A percentile compares a stretch with the other conserved stretches of the same genome.
phyloP scores from a whole-genome alignment of 2,888 invertebrate species.

The Cataglyphis cursor region DNA sequence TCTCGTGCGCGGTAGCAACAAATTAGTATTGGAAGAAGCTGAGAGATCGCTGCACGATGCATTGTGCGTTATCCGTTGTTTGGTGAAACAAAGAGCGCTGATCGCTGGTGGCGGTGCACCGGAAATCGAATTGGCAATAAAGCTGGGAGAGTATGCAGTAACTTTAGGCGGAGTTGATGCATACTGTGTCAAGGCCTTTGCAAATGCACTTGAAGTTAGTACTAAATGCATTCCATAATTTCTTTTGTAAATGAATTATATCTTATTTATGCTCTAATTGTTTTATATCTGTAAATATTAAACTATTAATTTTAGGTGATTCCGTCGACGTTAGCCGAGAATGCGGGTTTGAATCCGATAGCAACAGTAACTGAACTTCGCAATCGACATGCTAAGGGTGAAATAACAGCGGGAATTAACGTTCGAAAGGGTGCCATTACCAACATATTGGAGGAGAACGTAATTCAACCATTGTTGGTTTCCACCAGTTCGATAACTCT shows the following conservation, averaged over 20 bases:
- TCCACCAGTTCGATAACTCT: slow-evolving; percentile 97
- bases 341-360: slow-evolving; percentile 97
- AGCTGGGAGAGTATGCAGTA: slow-evolving; percentile 93
- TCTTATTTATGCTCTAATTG: background rate
- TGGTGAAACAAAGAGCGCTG: slow-evolving; percentile 96
- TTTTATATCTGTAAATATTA: background rate
- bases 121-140: slow-evolving; percentile 97
- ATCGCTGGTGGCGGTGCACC: slow-evolving; percentile 99
- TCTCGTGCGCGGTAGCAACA: slow-evolving; percentile 95
- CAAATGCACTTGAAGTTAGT: slow-evolving; percentile 94
- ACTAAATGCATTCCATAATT: background rate
- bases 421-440: slow-evolving; percentile 98
- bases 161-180: slow-evolving; percentile 96
- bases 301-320: slow-evolving; percentile 88
- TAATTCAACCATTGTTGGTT: slow-evolving; percentile 98
- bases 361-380: slow-evolving; percentile 98
- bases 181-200: slow-evolving; percentile 98
- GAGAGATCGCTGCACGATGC: slow-evolving; percentile 95
- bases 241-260: background rate
- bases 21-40: slow-evolving; percentile 93
- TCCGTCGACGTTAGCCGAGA: slow-evolving; percentile 96
- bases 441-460: slow-evolving; percentile 98
- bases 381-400: slow-evolving; percentile 96
- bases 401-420: slow-evolving; percentile 96
- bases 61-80: slow-evolving; percentile 96